These are phyloP conservation scores for Seriola rivoliana DNA, from an alignment of 2,113 vertebrate genomes.

Conservation along the genomic window DNA sequence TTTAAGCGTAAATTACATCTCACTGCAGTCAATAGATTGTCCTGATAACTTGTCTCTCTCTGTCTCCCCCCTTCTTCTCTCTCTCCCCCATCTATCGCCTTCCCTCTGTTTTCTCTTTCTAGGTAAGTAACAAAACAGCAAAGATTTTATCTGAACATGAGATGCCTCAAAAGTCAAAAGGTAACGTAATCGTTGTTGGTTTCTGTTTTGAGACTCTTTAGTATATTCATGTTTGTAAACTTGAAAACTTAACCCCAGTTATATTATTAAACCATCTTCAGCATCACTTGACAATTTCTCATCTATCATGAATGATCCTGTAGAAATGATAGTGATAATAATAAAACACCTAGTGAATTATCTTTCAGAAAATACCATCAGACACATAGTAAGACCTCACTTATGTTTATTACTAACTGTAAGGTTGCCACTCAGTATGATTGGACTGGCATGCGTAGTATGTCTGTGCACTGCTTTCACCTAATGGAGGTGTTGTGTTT, in stretches of 20 bases:
- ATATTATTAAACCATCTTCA: not conserved
- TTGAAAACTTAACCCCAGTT: not conserved
- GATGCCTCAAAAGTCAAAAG: conserved; percentile 44
- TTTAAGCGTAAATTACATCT: conserved; percentile 63
- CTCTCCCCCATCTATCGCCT: not conserved
- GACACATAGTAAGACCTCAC: conserved; percentile 11
- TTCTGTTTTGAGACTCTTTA: conserved; percentile 4
- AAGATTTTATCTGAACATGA: conserved; percentile 56
- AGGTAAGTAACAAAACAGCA: conserved; percentile 76
- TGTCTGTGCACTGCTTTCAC: conserved; percentile 47
- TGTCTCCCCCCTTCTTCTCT: not conserved
- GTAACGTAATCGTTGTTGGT: conserved; percentile 52
- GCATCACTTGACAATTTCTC: not conserved
- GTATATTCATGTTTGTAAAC: not conserved
- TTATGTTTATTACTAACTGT: conserved; percentile 37
- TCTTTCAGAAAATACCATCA: conserved; percentile 16
- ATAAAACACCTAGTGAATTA: conserved; percentile 14
- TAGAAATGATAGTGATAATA: not conserved
- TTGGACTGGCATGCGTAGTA: conserved; percentile 38
- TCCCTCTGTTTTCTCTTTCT: conserved; percentile 52
- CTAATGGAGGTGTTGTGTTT: conserved; percentile 73
- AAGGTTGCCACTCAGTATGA: conserved; percentile 39
- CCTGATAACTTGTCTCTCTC: conserved; percentile 52
- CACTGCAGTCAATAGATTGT: conserved; percentile 60
- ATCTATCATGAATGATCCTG: not conserved